A percentile compares a stretch with the other conserved stretches of the same genome.
Conservation (phyloP, 64 coral and sea anemone genomes). For the Stichodactyla helianthus region DNA sequence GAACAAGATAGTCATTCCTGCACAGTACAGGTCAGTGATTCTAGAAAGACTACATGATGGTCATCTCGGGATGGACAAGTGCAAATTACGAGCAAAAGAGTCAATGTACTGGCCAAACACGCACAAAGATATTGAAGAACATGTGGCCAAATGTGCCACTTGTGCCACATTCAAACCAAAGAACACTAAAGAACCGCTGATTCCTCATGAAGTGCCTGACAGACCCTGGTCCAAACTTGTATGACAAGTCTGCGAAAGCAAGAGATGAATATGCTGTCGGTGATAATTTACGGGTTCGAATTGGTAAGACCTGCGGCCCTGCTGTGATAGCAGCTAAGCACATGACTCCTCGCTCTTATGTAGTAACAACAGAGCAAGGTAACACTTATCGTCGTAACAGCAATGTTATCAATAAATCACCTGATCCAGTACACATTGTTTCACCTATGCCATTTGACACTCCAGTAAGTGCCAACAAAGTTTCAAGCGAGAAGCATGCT, state of each 20-base stretch:
- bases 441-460: not conserved
- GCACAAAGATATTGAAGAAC: constrained; percentile 31
- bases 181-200: constrained; percentile 23
- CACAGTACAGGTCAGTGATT: constrained; percentile 18
- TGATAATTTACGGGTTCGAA: constrained; percentile 36
- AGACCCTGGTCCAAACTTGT: constrained; percentile 38
- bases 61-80: constrained; percentile 37
- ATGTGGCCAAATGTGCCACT: not conserved
- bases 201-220: constrained; percentile 16
- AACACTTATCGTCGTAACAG: not conserved
- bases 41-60: constrained; percentile 21
- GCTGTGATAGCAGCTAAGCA: constrained; percentile 9
- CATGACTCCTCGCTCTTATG: not conserved
- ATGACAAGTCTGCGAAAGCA: constrained; percentile 37
- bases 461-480: not conserved
- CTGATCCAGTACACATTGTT: not conserved
- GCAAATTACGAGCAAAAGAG: constrained; percentile 28
- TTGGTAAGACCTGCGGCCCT: constrained; percentile 22
- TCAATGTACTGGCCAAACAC: constrained; percentile 45
- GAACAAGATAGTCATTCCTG: constrained; percentile 7
- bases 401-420: not conserved
- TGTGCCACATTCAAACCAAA: not conserved
- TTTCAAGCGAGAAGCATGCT: not conserved
- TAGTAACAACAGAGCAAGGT: not conserved
- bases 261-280: not conserved